A percentile compares a stretch with the other conserved stretches of the same genome.
Evolutionary conservation across 2,888 invertebrate genomes (phyloP).

Genomic region (Exocentrus adspersus): DNA sequence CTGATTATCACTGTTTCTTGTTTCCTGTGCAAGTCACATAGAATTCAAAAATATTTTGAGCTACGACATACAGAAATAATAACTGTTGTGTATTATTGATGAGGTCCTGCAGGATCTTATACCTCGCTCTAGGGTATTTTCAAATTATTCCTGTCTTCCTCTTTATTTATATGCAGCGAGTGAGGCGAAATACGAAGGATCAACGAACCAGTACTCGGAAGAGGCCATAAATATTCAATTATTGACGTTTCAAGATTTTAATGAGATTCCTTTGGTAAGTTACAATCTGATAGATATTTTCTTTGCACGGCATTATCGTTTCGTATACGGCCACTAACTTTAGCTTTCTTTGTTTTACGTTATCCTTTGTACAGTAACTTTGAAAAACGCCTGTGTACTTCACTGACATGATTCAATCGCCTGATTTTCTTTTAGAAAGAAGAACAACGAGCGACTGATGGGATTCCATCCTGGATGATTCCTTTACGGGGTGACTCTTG

Average conservation of each 20-base stretch:
- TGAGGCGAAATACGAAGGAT: constrained; percentile 6
- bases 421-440: too few species aligned
- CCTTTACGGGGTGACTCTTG: background rate
- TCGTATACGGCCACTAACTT: background rate
- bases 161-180: constrained; percentile 4
- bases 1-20: too few species aligned
- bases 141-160: constrained; percentile 1
- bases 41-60: too few species aligned
- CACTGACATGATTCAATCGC: too few species aligned
- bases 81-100: too few species aligned
- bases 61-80: too few species aligned
- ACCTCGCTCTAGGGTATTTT: background rate
- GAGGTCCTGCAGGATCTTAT: background rate
- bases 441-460: too few species aligned
- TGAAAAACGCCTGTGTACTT: too few species aligned
- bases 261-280: constrained; percentile 26
- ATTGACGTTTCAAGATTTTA: constrained; percentile 30
- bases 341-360: too few species aligned
- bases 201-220: constrained; percentile 16
- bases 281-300: constrained; percentile 19
- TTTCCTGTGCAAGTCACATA: too few species aligned
- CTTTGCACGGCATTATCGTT: background rate
- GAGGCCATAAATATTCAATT: constrained; percentile 33
- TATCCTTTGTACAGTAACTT: too few species aligned
- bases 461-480: too few species aligned